Evolutionary conservation across 2,113 vertebrate species (phyloP), one percentile per base, ranked within the genome.

Genomic region (Cichladusa arquata): DNA sequence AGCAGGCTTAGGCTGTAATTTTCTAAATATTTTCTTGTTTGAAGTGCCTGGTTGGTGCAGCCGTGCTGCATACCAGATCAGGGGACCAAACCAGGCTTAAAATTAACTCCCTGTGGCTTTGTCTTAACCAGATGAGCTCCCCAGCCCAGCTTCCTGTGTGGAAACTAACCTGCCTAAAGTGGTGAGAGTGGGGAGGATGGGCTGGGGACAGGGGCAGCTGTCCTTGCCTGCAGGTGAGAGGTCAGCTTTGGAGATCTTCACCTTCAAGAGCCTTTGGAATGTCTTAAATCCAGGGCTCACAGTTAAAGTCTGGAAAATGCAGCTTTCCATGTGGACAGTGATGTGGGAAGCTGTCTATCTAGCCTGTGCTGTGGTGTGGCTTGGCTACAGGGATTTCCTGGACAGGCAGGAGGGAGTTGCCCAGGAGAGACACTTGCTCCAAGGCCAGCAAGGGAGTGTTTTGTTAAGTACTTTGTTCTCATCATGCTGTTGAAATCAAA

Each of bases 321-420:
- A 74, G 38, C 47, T 89, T 81, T 57, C 19, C 0, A 0, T 24
- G 29, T 0, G 1, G 69, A 34, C 1, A 9, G 56, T 31, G 50
- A 36, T 65, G 31, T 73, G 64, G 72, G 60, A 81, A 84, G 70
- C 60, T 66, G 45, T 73, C 44, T 1, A 2, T 73, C 44, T 1
- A 2, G 60, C 85, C 58, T 36, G 77, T 44, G 53, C 50, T 81
- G 54, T 0, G 0, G 9, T 33, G 17, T 2, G 1, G 24, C 33
- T 34, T 84, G 60, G 34, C 65, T 87, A 8, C 34, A 64, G 87
- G 38, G 12, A 54, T 70, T 65, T 92, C 42, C 47, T 50, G 61
- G 60, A 16, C 51, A 36, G 69, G 73, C 19, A 50, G 69, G 26
- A 87, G 48, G 84, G 50, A 1, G 2, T 89, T 38, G 36, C 42